Percentiles rank a stretch among this genome's conserved stretches.
Evolutionary conservation across 2,113 vertebrate genomes (phyloP).

Genomic region (Sclerurus mexicanus): DNA sequence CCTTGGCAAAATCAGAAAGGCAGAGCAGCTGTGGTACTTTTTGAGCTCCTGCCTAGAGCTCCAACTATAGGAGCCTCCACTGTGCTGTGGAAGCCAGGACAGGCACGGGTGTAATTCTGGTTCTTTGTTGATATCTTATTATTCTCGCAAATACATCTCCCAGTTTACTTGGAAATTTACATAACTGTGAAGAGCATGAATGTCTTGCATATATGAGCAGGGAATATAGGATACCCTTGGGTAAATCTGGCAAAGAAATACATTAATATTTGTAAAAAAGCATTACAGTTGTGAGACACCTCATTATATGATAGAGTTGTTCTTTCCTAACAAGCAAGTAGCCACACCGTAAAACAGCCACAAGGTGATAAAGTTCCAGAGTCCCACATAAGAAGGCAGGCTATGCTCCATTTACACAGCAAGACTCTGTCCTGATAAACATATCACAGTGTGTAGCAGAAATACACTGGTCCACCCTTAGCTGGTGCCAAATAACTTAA

Average conservation of each 20-base stretch:
- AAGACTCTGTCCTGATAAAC: neutral
- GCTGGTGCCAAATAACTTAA: neutral
- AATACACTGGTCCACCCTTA: neutral
- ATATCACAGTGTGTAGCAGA: neutral
- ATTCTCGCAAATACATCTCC: constrained; percentile 42
- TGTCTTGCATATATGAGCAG: neutral
- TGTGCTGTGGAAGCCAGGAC: neutral
- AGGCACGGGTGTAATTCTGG: neutral
- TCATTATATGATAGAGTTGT: constrained; percentile 29
- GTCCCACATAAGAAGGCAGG: neutral
- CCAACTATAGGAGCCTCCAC: neutral
- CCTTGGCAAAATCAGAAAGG: neutral
- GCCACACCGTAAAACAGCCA: neutral
- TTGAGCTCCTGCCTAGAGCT: neutral
- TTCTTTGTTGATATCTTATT: constrained; percentile 56
- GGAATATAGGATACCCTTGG: constrained; percentile 27
- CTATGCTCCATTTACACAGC: neutral
- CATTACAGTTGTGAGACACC: neutral
- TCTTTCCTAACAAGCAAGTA: neutral
- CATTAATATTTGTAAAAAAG: constrained; percentile 19
- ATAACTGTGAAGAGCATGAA: constrained; percentile 38
- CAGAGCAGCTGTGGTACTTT: neutral
- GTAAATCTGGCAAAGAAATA: constrained; percentile 46
- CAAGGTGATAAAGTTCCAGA: neutral
- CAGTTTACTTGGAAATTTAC: constrained; percentile 44